Conservation (phyloP, 2,113 vertebrate species). For the Synchiropus splendidus region DNA sequence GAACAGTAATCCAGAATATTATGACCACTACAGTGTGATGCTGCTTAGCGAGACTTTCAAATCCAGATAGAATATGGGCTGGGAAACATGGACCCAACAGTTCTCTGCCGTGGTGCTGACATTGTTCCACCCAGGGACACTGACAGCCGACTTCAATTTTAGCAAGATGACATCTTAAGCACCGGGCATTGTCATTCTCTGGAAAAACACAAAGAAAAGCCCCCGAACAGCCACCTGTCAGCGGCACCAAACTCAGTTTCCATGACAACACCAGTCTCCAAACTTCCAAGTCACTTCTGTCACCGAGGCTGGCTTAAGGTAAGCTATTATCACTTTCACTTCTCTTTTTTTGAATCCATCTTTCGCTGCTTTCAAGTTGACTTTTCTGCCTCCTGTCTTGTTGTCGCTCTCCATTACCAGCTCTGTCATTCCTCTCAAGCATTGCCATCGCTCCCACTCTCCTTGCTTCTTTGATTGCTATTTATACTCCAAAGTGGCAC, state of each 20-base stretch:
- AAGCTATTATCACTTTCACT: constrained; percentile 29
- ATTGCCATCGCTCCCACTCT: constrained; percentile 6
- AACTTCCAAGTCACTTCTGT: constrained; percentile 50
- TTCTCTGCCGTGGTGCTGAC: constrained; percentile 13
- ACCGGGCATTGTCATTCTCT: constrained; percentile 36
- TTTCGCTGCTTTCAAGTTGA: constrained; percentile 16
- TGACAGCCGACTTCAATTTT: constrained; percentile 36
- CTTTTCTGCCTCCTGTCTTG: constrained; percentile 28
- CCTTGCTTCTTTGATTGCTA: constrained; percentile 34
- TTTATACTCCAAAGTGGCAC: constrained; percentile 34
- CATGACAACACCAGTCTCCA: constrained; percentile 49
- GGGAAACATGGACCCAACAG: constrained; percentile 9
- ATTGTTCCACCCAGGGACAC: constrained; percentile 17
- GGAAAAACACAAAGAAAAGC: constrained; percentile 26
- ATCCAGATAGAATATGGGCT: constrained; percentile 21
- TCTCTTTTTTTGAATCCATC: constrained; percentile 4
- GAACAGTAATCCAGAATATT: no score
- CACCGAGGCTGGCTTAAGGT: constrained; percentile 38
- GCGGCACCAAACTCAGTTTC: constrained; percentile 51
- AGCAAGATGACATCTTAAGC: constrained; percentile 51
- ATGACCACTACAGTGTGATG: no score
- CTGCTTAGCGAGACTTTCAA: constrained; percentile 2
- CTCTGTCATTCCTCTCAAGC: constrained; percentile 18
- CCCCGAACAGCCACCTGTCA: constrained; percentile 11
- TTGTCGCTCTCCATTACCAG: constrained; percentile 18